Base-by-base conservation (phyloP, 2,113 vertebrate species). In the Percina caprodes region DNA sequence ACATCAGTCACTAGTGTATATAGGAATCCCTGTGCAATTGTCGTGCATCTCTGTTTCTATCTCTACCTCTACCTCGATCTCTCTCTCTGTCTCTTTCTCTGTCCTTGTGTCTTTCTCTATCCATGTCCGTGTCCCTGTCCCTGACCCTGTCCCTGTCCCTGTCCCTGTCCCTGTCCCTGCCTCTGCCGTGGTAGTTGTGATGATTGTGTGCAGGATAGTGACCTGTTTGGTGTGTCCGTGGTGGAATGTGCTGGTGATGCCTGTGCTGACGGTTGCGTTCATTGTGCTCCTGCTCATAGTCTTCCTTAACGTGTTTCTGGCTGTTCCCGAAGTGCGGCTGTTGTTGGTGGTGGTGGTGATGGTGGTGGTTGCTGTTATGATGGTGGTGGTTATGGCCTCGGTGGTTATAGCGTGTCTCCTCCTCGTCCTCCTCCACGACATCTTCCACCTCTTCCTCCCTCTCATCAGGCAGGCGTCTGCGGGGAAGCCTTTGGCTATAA, bases 1-100 rank as follows among this genome's bases (percentile, higher is more conserved):
- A 78, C 60, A 80, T 48, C 46, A 89, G 94, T 96, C 95, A 96
- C 69, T 95, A 94, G 55, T 95, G 96, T 92, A 97, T 95, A 87
- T 97, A 96, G 69, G 96, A 95, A 84, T 97, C 96, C 92, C 95
- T 95, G 86, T 95, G 96, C 96, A 96, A 97, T 30, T 97, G 95
- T 88, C 94, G 96, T 78, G 86, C 80, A 69, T 96, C 94, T 83
- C 89, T 84, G 67, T 74, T 82, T 69, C 67, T 66, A 11, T 66
- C 84, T 85, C 72, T 66, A 7, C 54, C 77, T 86, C 93, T 94
- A n/a, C 87, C 84, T 12, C 85, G 79, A 9, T 90, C 87, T 54
- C 77, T 69, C 1, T 80, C 68, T 11, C 63, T 56, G 0, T 71
- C 26, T 21, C 71, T 58, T 0, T 80, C 72, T 1, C 74, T 67